Evolutionary conservation across 2,113 vertebrate species (phyloP).

Genomic region (Ameiurus melas): DNA sequence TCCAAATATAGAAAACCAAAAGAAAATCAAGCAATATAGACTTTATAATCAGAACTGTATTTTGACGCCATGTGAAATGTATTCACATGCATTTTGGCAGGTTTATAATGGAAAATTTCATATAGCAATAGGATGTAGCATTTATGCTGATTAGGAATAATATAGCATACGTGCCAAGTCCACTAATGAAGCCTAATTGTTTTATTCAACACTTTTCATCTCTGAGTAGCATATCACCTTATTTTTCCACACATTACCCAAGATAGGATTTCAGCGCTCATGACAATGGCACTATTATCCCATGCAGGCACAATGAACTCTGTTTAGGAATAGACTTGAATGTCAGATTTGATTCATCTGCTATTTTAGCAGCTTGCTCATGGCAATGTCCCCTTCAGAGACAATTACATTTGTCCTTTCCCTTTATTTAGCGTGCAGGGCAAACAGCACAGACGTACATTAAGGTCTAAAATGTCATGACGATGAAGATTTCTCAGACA

Average conservation of each 20-base stretch:
- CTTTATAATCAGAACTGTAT: not conserved
- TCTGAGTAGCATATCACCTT: not conserved
- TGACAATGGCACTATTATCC: not conserved
- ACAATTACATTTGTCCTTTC: conserved; percentile 15
- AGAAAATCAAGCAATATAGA: not conserved
- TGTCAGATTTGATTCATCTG: conserved; percentile 12
- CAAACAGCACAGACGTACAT: not conserved
- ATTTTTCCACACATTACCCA: not conserved
- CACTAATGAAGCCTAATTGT: conserved; percentile 25
- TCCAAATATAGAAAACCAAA: not conserved
- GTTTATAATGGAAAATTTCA: not conserved
- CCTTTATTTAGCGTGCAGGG: conserved; percentile 15
- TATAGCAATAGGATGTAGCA: not conserved
- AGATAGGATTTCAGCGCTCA: conserved; percentile 2
- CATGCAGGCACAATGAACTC: not conserved
- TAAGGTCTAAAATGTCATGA: not conserved
- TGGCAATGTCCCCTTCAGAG: conserved; percentile 11
- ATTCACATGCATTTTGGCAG: not conserved
- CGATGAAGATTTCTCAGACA: not conserved
- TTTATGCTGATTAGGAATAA: not conserved
- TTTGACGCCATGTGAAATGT: not conserved
- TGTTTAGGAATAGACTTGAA: not conserved
- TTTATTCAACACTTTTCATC: not conserved
- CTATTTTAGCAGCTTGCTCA: conserved; percentile 16
- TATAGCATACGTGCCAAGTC: not conserved